Evolutionary conservation across 2,113 vertebrate genomes (phyloP).

Genomic region (Romanogobio albipinnatus): DNA sequence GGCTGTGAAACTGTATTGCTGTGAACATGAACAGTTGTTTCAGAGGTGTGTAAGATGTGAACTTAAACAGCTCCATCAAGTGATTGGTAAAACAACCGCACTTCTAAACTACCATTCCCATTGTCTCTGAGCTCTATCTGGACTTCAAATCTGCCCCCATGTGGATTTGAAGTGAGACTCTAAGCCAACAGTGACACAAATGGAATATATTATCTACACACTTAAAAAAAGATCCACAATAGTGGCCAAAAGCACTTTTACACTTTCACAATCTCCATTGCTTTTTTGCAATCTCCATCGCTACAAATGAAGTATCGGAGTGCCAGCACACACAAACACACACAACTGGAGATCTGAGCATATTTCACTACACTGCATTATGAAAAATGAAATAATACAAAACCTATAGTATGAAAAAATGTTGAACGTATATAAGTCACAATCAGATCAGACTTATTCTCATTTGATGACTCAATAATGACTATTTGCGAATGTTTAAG

Average conservation of each 20-base stretch:
- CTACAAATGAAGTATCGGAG: no score
- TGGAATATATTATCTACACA: not conserved
- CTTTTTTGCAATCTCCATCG: not conserved
- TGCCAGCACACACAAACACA: constrained; percentile 52
- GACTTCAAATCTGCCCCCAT: not conserved
- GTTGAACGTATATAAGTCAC: constrained; percentile 5
- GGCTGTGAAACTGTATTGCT: not conserved
- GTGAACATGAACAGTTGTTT: not conserved
- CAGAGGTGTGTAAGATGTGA: not conserved
- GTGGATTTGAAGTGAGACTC: not conserved
- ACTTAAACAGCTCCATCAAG: not conserved
- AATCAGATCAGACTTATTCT: not conserved
- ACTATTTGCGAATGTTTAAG: not conserved
- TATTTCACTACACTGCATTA: constrained; percentile 78
- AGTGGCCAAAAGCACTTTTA: not conserved
- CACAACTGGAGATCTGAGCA: constrained; percentile 71
- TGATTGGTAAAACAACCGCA: not conserved
- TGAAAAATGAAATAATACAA: constrained; percentile 44
- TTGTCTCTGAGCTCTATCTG: not conserved
- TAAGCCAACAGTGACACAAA: not conserved
- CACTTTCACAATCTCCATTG: not conserved
- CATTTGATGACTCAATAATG: not conserved
- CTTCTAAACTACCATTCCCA: not conserved
- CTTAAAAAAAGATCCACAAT: not conserved
- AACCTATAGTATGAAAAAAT: constrained; percentile 10